Conservation (phyloP, 2,113 vertebrate species). For the Onychorhynchus coronatus region DNA sequence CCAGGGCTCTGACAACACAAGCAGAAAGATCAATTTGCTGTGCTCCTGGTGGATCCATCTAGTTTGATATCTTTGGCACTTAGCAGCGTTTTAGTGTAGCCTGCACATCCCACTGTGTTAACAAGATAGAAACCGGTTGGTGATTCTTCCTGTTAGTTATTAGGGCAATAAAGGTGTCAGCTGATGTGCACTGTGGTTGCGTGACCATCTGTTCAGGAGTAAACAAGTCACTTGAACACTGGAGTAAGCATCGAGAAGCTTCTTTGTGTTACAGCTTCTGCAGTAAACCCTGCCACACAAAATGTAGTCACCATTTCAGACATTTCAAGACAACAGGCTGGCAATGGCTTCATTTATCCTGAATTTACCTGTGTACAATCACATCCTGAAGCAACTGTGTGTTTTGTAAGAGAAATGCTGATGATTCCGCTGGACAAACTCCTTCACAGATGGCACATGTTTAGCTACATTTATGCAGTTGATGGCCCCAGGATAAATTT, state of each 20-base stretch:
- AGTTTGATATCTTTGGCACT: neutral
- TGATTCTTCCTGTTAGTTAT: constrained; percentile 20
- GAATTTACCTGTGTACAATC: constrained; percentile 8
- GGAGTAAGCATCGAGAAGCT: neutral
- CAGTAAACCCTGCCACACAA: neutral
- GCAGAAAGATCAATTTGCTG: neutral
- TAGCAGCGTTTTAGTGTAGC: neutral
- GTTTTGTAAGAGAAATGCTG: neutral
- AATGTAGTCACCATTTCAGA: neutral
- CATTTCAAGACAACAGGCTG: neutral
- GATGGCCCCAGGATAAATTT: constrained; percentile 21
- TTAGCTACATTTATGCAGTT: constrained; percentile 43
- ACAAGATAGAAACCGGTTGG: constrained; percentile 5
- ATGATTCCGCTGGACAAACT: neutral
- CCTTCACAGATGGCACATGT: constrained; percentile 32
- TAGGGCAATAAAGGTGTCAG: constrained; percentile 40
- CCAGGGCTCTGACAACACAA: neutral
- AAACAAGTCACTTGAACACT: neutral
- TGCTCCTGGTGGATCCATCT: neutral
- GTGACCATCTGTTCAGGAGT: constrained; percentile 42
- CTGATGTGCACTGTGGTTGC: neutral
- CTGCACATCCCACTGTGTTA: neutral
- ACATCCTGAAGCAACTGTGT: neutral
- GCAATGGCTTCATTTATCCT: neutral
- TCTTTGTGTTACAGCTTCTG: neutral